phyloP scores from a whole-genome alignment of 2,888 invertebrate genomes.

The Rhamphomyia laevipes region DNA sequence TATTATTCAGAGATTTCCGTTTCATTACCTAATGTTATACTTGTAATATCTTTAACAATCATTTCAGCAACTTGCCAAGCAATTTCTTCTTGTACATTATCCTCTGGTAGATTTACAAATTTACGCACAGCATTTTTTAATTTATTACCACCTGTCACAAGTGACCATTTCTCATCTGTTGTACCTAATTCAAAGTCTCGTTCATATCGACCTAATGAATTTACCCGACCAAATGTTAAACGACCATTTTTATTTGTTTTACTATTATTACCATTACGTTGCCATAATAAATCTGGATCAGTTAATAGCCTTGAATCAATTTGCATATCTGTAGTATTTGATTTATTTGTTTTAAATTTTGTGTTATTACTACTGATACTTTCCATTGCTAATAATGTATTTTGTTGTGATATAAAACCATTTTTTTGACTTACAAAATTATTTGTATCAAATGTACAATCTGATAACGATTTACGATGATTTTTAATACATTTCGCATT shows the following conservation, averaged over 20 bases:
- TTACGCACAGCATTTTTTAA: conserved; percentile 54
- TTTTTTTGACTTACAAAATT: conserved; percentile 13
- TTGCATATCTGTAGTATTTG: conserved; percentile 51
- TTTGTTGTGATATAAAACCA: conserved; percentile 56
- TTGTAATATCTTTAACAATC: conserved; percentile 92
- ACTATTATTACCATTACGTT: conserved; percentile 41
- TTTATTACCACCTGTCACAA: conserved; percentile 29
- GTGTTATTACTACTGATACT: conserved; percentile 22
- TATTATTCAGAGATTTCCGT: no score
- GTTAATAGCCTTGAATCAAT: conserved; percentile 73
- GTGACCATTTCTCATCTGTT: conserved; percentile 29
- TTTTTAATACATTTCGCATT: conserved; percentile 8
- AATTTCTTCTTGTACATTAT: conserved; percentile 87
- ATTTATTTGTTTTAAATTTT: conserved; percentile 8
- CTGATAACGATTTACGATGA: conserved; percentile 54
- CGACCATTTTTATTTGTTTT: conserved; percentile 36
- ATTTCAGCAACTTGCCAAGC: conserved; percentile 96
- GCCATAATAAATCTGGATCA: conserved; percentile 84
- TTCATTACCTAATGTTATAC: conserved; percentile 54
- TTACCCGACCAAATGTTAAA: conserved; percentile 76
- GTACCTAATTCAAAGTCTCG: conserved; percentile 78
- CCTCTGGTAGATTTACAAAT: conserved; percentile 71
- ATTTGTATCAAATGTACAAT: conserved; percentile 65
- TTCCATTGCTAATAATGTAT: conserved; percentile 63
- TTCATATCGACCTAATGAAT: conserved; percentile 80